phyloP scores from a whole-genome alignment of 2,888 invertebrate species.

The Chalcis sispes region DNA sequence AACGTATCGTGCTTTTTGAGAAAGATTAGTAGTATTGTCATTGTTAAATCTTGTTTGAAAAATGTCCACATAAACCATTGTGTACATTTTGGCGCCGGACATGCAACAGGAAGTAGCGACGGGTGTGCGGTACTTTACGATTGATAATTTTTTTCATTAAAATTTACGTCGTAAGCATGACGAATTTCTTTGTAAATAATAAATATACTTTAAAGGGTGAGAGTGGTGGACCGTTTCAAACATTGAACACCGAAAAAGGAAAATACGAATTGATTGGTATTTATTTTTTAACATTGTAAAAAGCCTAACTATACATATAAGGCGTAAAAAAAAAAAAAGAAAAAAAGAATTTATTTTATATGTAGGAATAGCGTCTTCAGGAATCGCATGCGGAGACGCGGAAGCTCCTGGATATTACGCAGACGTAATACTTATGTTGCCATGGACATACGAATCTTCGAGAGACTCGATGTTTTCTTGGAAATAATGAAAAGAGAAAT shows the following conservation, averaged over 20 bases:
- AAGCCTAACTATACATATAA: no score
- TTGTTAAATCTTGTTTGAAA: conserved; percentile 13
- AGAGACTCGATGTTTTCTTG: conserved; percentile 63
- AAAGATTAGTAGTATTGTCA: conserved; percentile 3
- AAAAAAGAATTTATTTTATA: neutral
- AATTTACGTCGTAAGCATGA: neutral
- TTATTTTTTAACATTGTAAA: no score
- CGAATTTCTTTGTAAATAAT: neutral
- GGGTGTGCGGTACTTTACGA: conserved; percentile 11
- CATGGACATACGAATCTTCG: conserved; percentile 62
- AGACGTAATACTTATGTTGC: conserved; percentile 59
- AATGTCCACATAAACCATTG: neutral
- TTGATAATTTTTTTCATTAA: neutral
- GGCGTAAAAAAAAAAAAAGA: neutral
- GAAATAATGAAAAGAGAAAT: conserved; percentile 50
- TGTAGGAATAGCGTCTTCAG: conserved; percentile 60
- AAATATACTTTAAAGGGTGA: conserved; percentile 59
- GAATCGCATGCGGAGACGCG: conserved; percentile 60
- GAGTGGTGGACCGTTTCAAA: conserved; percentile 63
- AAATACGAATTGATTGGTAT: conserved; percentile 58
- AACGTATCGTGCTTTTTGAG: conserved; percentile 54
- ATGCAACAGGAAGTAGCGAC: neutral
- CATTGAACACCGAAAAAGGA: conserved; percentile 8
- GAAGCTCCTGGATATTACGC: conserved; percentile 60
- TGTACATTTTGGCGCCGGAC: conserved; percentile 22